These are phyloP conservation scores for Camptogramma bilineatum DNA, from an alignment of 2,888 invertebrate genomes.

Conservation along the genomic window DNA sequence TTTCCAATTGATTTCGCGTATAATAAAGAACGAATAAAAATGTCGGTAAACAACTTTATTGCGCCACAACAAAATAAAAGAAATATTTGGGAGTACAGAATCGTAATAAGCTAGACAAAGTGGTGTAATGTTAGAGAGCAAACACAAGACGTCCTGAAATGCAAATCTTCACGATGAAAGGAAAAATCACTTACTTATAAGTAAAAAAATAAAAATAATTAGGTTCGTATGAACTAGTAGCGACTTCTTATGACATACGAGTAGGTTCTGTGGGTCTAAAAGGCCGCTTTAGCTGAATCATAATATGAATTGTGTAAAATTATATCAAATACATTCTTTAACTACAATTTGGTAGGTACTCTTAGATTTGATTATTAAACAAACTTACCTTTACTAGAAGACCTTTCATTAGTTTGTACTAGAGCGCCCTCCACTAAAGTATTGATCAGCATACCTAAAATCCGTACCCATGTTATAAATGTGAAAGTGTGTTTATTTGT, in stretches of 20 bases:
- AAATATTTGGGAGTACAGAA: conserved; percentile 24
- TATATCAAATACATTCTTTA: conserved; percentile 9
- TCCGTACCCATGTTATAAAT: too few species aligned
- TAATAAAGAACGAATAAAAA: conserved; percentile 38
- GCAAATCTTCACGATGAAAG: background rate
- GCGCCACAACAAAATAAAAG: conserved; percentile 25
- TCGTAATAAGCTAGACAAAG: conserved; percentile 10
- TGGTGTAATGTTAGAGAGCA: background rate
- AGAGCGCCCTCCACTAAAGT: conserved; percentile 31
- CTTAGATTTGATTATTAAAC: background rate
- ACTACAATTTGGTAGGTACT: background rate
- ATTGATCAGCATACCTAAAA: conserved; percentile 39
- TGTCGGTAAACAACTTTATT: conserved; percentile 37
- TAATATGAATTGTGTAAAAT: background rate
- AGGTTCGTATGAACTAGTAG: too few species aligned
- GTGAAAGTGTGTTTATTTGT: too few species aligned
- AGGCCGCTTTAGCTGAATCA: too few species aligned
- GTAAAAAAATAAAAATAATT: too few species aligned
- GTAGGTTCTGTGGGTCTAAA: too few species aligned
- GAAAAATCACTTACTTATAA: too few species aligned
- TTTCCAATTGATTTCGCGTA: conserved; percentile 41
- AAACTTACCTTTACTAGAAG: conserved; percentile 11
- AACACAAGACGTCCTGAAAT: background rate
- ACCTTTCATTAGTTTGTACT: conserved; percentile 11
- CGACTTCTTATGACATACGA: too few species aligned